phyloP scores from a whole-genome alignment of 1,140 invertebrate genomes.

The Drosophila mauritiana region DNA sequence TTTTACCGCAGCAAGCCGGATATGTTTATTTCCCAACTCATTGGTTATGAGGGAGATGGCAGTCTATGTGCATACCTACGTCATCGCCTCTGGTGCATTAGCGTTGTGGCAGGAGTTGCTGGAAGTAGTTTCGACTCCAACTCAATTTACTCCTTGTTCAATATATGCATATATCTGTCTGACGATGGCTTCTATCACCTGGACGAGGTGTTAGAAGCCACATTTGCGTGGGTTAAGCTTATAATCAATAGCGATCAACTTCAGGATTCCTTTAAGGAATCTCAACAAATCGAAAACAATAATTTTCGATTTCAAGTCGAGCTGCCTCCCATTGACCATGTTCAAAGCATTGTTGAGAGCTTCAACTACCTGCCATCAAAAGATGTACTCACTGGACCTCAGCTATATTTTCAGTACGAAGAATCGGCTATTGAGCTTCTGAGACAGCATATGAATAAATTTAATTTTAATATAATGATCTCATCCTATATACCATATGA shows the following conservation, averaged over 20 bases:
- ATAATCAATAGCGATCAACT: conserved; percentile 87
- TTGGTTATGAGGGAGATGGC: conserved; percentile 96
- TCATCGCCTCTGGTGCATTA: conserved; percentile 93
- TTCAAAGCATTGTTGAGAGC: conserved; percentile 90
- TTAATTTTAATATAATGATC: conserved; percentile 91
- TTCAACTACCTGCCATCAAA: conserved; percentile 91
- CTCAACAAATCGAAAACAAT: conserved; percentile 89
- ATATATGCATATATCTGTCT: conserved; percentile 90
- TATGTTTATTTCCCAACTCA: conserved; percentile 91
- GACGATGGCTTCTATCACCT: conserved; percentile 91
- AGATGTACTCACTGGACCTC: conserved; percentile 91
- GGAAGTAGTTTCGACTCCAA: conserved; percentile 91
- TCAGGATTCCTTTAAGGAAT: conserved; percentile 74
- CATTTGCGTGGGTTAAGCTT: conserved; percentile 91
- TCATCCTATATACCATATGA: conserved; percentile 87
- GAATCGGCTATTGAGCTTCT: conserved; percentile 88
- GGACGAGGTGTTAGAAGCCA: conserved; percentile 88
- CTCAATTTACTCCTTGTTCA: conserved; percentile 90
- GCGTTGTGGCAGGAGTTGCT: conserved; percentile 89
- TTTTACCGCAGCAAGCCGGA: conserved; percentile 91
- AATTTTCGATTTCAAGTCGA: conserved; percentile 90
- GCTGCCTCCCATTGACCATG: conserved; percentile 89
- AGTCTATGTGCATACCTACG: conserved; percentile 93
- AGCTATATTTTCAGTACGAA: conserved; percentile 92
- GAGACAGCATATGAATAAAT: conserved; percentile 88